A percentile compares a stretch with the other conserved stretches of the same genome.
These are phyloP conservation scores for Protomyctophum bolini DNA, from an alignment of 2,113 vertebrate genomes.

Conservation along the genomic window DNA sequence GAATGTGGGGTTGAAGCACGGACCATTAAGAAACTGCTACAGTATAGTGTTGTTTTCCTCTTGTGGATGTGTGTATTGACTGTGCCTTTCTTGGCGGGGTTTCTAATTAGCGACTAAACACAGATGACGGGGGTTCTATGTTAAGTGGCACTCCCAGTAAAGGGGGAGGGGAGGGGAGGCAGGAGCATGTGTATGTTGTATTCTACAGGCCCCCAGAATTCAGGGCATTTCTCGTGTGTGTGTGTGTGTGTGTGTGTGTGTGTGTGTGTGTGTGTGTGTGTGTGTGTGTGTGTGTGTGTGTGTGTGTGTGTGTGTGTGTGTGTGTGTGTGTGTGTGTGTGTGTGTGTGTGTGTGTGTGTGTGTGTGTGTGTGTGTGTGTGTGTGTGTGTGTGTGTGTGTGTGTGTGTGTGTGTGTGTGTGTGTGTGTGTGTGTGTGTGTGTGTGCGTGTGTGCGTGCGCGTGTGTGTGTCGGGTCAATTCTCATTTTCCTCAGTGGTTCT, in stretches of 20 bases:
- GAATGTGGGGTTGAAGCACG: neutral
- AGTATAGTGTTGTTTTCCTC: neutral
- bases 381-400: slow-evolving; percentile 33
- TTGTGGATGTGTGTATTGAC: slow-evolving; percentile 18
- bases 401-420: slow-evolving; percentile 28
- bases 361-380: slow-evolving; percentile 21
- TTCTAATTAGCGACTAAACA: slow-evolving; percentile 58
- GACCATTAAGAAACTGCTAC: neutral
- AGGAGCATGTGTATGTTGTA: neutral
- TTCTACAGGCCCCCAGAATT: slow-evolving; percentile 22
- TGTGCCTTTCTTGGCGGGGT: slow-evolving; percentile 13
- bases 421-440: slow-evolving; percentile 11
- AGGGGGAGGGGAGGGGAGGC: slow-evolving; percentile 18
- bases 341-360: neutral
- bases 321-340: slow-evolving; percentile 4
- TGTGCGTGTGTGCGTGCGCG: slow-evolving; percentile 3
- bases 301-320: slow-evolving; percentile 10
- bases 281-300: slow-evolving; percentile 28
- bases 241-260: slow-evolving; percentile 21
- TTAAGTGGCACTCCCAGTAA: slow-evolving; percentile 47
- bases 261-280: slow-evolving; percentile 33
- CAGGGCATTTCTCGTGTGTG: slow-evolving; percentile 29
- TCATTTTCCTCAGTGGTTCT: neutral
- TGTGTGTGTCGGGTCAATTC: slow-evolving; percentile 11
- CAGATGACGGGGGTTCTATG: slow-evolving; percentile 36